Conservation (phyloP, 2,113 vertebrate genomes). For the Pontoporia blainvillei region DNA sequence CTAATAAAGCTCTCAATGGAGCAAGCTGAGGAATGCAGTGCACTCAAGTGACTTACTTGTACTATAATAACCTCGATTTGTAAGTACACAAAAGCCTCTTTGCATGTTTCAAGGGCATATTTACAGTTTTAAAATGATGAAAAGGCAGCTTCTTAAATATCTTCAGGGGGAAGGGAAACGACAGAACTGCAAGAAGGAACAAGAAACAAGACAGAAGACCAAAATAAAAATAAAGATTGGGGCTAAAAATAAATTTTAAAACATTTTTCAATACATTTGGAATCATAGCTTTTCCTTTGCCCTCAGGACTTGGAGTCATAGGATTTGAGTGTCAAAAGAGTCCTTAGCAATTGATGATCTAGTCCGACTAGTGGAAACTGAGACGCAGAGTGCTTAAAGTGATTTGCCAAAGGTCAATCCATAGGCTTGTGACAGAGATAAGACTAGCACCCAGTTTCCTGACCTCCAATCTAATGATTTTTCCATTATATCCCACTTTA, state of each 20-base stretch:
- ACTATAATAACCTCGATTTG: constrained; percentile 74
- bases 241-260: constrained; percentile 18
- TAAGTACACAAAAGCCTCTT: constrained; percentile 78
- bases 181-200: constrained; percentile 47
- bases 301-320: neutral
- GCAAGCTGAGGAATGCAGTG: constrained; percentile 31
- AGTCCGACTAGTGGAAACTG: neutral
- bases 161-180: constrained; percentile 66
- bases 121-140: constrained; percentile 68
- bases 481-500: neutral
- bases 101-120: constrained; percentile 73
- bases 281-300: neutral
- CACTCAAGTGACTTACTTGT: constrained; percentile 77
- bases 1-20: constrained; percentile 66
- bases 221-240: constrained; percentile 55
- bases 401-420: neutral
- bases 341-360: neutral
- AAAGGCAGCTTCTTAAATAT: constrained; percentile 71
- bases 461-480: neutral
- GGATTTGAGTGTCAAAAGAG: neutral
- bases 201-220: constrained; percentile 66
- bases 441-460: neutral
- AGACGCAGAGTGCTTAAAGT: neutral
- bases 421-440: neutral
- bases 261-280: neutral